Evolutionary conservation across 2,113 vertebrate species (phyloP), one percentile per base, ranked within the genome.

Genomic region (Protomyctophum bolini): DNA sequence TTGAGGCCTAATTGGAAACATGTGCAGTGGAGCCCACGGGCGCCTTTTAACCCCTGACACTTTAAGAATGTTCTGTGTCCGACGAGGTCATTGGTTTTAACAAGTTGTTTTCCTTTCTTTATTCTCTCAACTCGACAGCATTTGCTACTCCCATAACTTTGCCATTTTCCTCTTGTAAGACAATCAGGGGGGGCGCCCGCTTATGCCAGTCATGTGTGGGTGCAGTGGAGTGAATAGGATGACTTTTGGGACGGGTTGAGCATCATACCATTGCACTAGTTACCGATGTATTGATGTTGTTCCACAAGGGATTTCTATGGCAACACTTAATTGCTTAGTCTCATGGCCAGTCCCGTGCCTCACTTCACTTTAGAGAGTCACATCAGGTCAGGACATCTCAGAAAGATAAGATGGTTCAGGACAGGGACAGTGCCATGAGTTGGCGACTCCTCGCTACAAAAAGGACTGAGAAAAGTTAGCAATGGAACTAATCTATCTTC

Each of bases 1-100:
- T 85, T 83, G 63, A 76, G 66, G 62, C 28, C 70, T 90, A 86
- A 90, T 86, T 87, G 80, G 80, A 87, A 87, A 77, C 88, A 90
- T 88, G 86, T 90, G 88, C 73, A 72, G 55, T 73, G 66, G 63
- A 70, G 71, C 82, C 70, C 55, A 64, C 72, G 63, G 62, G 10
- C 66, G 76, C 77, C 45, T 76, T 79, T 84, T 70, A 84, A 80
- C 81, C 86, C 67, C 66, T 83, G 81, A 84, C 83, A 70, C 76
- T 71, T 81, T 8, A 80, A 70, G 83, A 87, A 89, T 51, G 48
- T 62, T 56, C 3, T 84, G 72, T 51, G 68, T 74, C 72, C 67
- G 65, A 51, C 65, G 73, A 10, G 4, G 70, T 46, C 70, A 51
- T 52, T 69, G 62, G 47, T 83, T 77, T 66, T 51, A 11, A 5